Evolutionary conservation across 1,140 invertebrate genomes (phyloP).

Genomic region (Bombus balteatus): DNA sequence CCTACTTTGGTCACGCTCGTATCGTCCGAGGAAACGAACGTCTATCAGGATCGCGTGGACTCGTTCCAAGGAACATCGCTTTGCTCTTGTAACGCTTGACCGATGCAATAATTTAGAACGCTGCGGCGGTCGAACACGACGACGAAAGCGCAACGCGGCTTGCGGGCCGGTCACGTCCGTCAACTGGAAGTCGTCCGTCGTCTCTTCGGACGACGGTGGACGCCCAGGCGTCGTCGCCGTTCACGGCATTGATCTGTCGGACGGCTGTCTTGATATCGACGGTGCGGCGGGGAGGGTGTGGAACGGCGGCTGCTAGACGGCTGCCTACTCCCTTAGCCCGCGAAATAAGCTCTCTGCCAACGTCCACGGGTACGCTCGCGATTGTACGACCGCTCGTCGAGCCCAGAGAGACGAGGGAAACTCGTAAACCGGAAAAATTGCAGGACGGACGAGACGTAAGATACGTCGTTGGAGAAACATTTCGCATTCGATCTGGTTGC

Average conservation of each 20-base stretch:
- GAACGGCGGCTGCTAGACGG: constrained; percentile 67
- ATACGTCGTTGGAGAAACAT: background rate
- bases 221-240: constrained; percentile 77
- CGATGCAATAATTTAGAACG: background rate
- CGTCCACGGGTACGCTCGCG: background rate
- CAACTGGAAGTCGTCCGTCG: constrained; percentile 59
- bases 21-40: background rate
- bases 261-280: constrained; percentile 80
- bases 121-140: no score
- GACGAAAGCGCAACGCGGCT: background rate
- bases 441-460: background rate
- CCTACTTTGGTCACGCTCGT: background rate
- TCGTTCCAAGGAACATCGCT: background rate
- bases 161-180: constrained; percentile 12
- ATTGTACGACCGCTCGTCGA: background rate
- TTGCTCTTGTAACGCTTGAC: background rate
- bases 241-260: constrained; percentile 81
- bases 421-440: constrained; percentile 4
- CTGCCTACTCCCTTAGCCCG: constrained; percentile 55
- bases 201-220: constrained; percentile 67
- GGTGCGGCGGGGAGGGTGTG: constrained; percentile 67
- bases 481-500: background rate
- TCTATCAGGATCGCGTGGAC: background rate
- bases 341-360: constrained; percentile 25
- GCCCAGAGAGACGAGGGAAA: background rate